Conservation (phyloP, 2,888 invertebrate genomes). For the Sipha maydis region DNA sequence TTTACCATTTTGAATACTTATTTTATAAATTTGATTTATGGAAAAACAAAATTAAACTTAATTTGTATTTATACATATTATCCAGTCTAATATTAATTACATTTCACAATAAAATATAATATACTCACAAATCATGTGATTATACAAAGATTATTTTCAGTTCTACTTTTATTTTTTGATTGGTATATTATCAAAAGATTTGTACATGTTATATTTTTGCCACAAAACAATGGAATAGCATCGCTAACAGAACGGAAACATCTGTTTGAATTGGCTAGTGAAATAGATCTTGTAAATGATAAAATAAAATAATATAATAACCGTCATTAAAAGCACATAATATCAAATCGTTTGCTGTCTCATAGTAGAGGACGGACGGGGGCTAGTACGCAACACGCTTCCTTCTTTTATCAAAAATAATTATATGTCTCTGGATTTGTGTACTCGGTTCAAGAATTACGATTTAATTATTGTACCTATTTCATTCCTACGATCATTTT, state of each 20-base stretch:
- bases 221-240: conserved; percentile 1
- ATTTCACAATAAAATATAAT: no score
- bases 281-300: conserved; percentile 40
- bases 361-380: no score
- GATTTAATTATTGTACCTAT: conserved; percentile 29
- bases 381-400: conserved; percentile 20
- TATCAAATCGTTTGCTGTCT: not conserved
- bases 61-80: not conserved
- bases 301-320: conserved; percentile 43
- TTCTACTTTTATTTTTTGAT: not conserved
- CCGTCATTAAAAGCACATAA: conserved; percentile 50
- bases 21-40: no score
- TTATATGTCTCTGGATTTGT: conserved; percentile 29
- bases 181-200: not conserved
- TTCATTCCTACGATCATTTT: not conserved
- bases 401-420: conserved; percentile 54
- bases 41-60: no score
- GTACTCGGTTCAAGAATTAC: conserved; percentile 40
- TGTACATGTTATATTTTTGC: not conserved
- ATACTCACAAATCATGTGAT: no score
- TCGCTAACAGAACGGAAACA: not conserved
- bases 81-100: not conserved
- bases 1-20: no score
- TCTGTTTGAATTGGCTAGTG: conserved; percentile 28
- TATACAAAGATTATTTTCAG: not conserved